phyloP scores from a whole-genome alignment of 92 coral and sea anemone species.

The Parazoanthus swiftii region DNA sequence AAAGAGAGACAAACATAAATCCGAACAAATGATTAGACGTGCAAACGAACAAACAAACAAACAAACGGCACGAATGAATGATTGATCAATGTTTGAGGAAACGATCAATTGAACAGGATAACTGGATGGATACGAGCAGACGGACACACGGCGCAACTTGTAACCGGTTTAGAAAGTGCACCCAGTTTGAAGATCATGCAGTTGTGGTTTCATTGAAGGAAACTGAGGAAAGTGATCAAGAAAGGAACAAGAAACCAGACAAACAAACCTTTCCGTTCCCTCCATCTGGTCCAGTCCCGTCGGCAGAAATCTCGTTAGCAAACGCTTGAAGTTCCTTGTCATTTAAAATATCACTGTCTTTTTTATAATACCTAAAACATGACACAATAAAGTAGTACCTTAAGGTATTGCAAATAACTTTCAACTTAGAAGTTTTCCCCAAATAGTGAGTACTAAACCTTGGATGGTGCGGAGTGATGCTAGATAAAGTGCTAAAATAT shows the following conservation, averaged over 20 bases:
- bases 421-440: too few species aligned
- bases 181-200: too few species aligned
- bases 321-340: constrained; percentile 58
- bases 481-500: too few species aligned
- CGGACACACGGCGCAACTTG: background rate
- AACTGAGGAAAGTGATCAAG: too few species aligned
- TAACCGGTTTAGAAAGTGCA: too few species aligned
- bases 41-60: background rate
- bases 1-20: too few species aligned
- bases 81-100: background rate
- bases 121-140: background rate
- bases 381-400: background rate
- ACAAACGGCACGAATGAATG: background rate
- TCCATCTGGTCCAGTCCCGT: constrained; percentile 42
- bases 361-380: constrained; percentile 55
- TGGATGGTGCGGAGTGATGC: too few species aligned
- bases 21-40: too few species aligned
- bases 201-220: too few species aligned
- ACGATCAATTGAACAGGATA: background rate
- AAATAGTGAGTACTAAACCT: too few species aligned
- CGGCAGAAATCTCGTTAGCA: constrained; percentile 55
- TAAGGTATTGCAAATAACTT: too few species aligned
- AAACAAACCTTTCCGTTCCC: constrained; percentile 55
- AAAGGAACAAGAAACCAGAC: too few species aligned
- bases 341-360: constrained; percentile 14